phyloP scores from a whole-genome alignment of 53 echinoderm and acorn worm species.

The Paracentrotus lividus region DNA sequence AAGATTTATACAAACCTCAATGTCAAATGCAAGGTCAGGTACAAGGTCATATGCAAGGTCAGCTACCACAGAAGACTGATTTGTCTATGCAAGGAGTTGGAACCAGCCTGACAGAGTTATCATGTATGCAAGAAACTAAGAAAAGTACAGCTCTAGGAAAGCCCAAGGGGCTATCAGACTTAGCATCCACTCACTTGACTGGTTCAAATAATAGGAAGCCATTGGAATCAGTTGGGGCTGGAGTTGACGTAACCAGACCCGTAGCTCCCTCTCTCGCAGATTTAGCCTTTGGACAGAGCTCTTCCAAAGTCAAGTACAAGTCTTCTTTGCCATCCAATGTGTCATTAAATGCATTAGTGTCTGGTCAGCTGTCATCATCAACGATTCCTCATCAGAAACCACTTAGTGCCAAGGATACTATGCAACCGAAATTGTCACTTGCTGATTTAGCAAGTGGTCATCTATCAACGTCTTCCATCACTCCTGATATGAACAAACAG shows the following conservation, averaged over 20 bases:
- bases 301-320: not conserved
- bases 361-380: not conserved
- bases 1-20: too few relatives aligned
- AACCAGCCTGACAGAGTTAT: slow-evolving; percentile 12
- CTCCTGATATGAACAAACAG: slow-evolving; percentile 14
- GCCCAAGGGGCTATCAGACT: not conserved
- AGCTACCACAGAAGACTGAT: not conserved
- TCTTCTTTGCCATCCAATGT: not conserved
- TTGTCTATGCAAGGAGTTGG: slow-evolving; percentile 58
- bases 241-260: not conserved
- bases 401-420: not conserved
- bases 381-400: not conserved
- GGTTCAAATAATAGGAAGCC: not conserved
- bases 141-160: not conserved
- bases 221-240: not conserved
- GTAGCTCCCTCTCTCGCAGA: not conserved
- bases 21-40: not conserved
- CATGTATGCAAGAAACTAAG: slow-evolving; percentile 16
- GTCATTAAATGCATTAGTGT: slow-evolving; percentile 22
- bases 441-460: slow-evolving; percentile 48
- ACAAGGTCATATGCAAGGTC: slow-evolving; percentile 12
- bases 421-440: not conserved
- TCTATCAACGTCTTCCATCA: not conserved
- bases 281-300: not conserved
- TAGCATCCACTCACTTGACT: not conserved